Conservation (phyloP, 2,888 invertebrate species). For the Thelaira solivaga region DNA sequence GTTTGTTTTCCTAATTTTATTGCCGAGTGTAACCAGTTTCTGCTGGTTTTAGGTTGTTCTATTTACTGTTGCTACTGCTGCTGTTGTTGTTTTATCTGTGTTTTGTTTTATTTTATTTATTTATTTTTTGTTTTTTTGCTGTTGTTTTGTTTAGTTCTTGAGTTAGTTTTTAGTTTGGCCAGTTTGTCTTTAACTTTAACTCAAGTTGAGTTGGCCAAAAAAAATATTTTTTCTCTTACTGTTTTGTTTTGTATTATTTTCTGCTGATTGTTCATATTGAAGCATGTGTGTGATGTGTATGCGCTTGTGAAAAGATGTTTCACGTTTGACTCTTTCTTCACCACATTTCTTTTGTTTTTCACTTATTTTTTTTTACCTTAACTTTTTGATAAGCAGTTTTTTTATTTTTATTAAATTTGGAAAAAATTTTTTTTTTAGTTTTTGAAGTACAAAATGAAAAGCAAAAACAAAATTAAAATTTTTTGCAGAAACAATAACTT, state of each 20-base stretch:
- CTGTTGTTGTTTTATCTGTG: slow-evolving; percentile 11
- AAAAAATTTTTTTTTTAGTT: background rate
- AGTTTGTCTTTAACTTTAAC: slow-evolving; percentile 30
- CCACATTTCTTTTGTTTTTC: background rate
- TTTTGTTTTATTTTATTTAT: slow-evolving; percentile 5
- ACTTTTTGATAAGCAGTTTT: slow-evolving; percentile 32
- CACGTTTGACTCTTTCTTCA: slow-evolving; percentile 17
- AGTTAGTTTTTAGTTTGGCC: slow-evolving; percentile 41
- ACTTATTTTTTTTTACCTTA: slow-evolving; percentile 8
- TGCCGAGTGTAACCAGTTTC: slow-evolving; percentile 22
- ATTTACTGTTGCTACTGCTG: slow-evolving; percentile 17
- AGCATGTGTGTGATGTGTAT: background rate
- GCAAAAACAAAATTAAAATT: too few relatives aligned
- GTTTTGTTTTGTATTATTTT: background rate
- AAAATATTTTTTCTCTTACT: background rate
- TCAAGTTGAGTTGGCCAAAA: slow-evolving; percentile 42
- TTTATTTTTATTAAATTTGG: background rate
- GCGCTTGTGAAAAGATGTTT: background rate
- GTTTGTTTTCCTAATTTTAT: background rate
- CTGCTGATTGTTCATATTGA: background rate
- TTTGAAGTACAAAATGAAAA: too few relatives aligned
- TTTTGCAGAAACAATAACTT: background rate
- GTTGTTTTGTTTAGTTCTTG: slow-evolving; percentile 24
- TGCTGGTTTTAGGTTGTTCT: background rate
- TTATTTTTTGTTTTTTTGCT: slow-evolving; percentile 8